Conservation (phyloP, 2,888 invertebrate species). For the Ornithoptera alexandrae region DNA sequence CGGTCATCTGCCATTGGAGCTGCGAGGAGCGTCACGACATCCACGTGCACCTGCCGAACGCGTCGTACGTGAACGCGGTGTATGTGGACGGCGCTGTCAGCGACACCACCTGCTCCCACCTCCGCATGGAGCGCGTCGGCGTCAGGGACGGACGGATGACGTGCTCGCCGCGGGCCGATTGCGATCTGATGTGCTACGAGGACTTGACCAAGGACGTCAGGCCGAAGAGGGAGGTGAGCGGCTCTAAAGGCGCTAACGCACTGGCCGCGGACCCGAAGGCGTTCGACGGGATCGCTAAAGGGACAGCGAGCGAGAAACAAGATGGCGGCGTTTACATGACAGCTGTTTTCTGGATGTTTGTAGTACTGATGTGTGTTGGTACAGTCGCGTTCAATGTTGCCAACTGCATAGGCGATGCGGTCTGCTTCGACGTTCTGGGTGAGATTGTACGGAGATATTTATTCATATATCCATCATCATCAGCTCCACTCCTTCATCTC, state of each 20-base stretch:
- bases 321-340: slow-evolving; percentile 78
- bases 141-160: slow-evolving; percentile 48
- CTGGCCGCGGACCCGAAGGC: slow-evolving; percentile 34
- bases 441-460: slow-evolving; percentile 42
- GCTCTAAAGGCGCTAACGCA: slow-evolving; percentile 26
- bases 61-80: slow-evolving; percentile 54
- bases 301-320: slow-evolving; percentile 34
- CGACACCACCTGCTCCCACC: slow-evolving; percentile 56
- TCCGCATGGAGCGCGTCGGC: slow-evolving; percentile 56
- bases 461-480: no score
- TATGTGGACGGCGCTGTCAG: slow-evolving; percentile 50
- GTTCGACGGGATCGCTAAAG: slow-evolving; percentile 7
- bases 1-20: slow-evolving; percentile 66
- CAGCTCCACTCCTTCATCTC: no score
- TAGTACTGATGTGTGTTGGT: slow-evolving; percentile 85
- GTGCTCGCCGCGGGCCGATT: slow-evolving; percentile 53
- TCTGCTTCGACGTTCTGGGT: slow-evolving; percentile 93
- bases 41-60: slow-evolving; percentile 57
- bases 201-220: slow-evolving; percentile 37
- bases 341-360: slow-evolving; percentile 86
- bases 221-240: slow-evolving; percentile 36
- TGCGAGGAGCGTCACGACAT: slow-evolving; percentile 49
- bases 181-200: slow-evolving; percentile 63
- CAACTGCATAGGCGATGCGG: slow-evolving; percentile 93
- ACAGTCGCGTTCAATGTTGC: slow-evolving; percentile 91